These are phyloP conservation scores for Perca fluviatilis DNA, from an alignment of 2,113 vertebrate species.

Conservation along the genomic window DNA sequence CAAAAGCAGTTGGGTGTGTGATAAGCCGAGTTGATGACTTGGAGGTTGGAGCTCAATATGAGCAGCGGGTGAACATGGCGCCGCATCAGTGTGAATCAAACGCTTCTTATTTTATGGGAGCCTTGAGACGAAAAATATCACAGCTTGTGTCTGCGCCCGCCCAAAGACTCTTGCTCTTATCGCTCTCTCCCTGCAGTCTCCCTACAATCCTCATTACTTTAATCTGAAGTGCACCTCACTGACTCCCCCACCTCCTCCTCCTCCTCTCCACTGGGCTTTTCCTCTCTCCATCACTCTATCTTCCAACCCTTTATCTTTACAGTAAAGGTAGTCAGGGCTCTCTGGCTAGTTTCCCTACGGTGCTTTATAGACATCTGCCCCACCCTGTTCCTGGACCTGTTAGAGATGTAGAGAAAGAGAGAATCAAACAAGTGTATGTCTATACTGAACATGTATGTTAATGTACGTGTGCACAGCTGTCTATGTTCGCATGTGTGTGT, in stretches of 20 bases:
- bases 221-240: slow-evolving; percentile 47
- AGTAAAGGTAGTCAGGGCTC: slow-evolving; percentile 30
- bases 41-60: background rate
- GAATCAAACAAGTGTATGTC: background rate
- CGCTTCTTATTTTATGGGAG: slow-evolving; percentile 16
- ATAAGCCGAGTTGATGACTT: background rate
- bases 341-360: slow-evolving; percentile 37
- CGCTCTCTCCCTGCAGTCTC: slow-evolving; percentile 22
- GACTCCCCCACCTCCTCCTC: slow-evolving; percentile 14
- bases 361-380: slow-evolving; percentile 37
- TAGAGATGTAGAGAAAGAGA: slow-evolving; percentile 11
- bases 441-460: slow-evolving; percentile 20
- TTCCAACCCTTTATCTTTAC: slow-evolving; percentile 38
- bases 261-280: slow-evolving; percentile 8
- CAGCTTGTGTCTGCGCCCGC: slow-evolving; percentile 5
- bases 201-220: slow-evolving; percentile 49
- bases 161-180: slow-evolving; percentile 39
- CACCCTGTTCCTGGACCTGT: slow-evolving; percentile 63
- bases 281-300: slow-evolving; percentile 26
- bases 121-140: slow-evolving; percentile 15
- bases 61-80: background rate
- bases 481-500: background rate
- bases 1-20: background rate
- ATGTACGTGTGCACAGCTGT: background rate
- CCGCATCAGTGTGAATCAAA: slow-evolving; percentile 19